These are phyloP conservation scores for Dromiciops gliroides DNA, from an alignment of 2,113 vertebrate species.

Conservation along the genomic window DNA sequence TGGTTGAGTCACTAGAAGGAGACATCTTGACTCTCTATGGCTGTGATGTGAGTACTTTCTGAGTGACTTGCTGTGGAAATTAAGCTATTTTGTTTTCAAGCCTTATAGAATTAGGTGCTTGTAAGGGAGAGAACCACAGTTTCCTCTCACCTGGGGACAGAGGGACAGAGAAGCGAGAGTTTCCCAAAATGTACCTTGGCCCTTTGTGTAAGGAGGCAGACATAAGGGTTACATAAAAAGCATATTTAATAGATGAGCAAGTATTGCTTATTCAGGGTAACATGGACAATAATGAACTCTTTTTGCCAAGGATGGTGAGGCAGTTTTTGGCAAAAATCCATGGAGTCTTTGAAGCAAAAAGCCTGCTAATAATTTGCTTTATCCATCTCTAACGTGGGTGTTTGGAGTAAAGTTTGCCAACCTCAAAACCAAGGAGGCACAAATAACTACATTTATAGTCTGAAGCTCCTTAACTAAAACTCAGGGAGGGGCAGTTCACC, in stretches of 20 bases:
- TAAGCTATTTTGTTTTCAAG: not conserved
- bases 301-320: not conserved
- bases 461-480: not conserved
- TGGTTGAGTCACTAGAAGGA: not conserved
- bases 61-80: not conserved
- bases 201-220: not conserved
- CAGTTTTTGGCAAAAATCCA: not conserved
- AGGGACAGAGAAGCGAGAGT: not conserved
- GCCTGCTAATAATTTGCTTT: not conserved
- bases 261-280: constrained; percentile 12
- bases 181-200: not conserved
- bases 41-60: not conserved
- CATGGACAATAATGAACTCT: not conserved
- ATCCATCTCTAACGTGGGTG: not conserved
- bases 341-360: not conserved
- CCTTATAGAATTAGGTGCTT: not conserved
- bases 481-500: not conserved
- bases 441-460: not conserved
- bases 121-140: not conserved
- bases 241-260: not conserved
- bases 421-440: not conserved
- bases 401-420: not conserved
- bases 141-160: not conserved
- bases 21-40: not conserved
- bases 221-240: not conserved